A percentile compares a stretch with the other conserved stretches of the same genome.
Conservation (phyloP, 2,888 invertebrate genomes). For the Hesperia comma region DNA sequence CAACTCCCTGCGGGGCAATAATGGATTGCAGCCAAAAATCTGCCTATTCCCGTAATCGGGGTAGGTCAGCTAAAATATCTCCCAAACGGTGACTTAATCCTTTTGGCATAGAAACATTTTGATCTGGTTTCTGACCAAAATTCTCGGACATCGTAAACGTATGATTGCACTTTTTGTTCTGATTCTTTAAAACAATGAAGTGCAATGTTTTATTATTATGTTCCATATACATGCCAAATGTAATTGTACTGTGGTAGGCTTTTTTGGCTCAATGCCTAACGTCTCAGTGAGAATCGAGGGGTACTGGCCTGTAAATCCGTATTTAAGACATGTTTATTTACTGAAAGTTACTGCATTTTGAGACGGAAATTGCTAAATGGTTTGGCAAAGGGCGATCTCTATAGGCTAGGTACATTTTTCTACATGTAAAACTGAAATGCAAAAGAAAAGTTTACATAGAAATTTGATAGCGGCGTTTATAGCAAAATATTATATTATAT, state of each 20-base stretch:
- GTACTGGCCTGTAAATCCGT: constrained; percentile 27
- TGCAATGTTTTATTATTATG: constrained; percentile 35
- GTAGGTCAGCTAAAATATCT: neutral
- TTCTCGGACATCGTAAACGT: constrained; percentile 19
- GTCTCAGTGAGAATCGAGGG: constrained; percentile 19
- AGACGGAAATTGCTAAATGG: constrained; percentile 11
- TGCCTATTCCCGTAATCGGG: neutral
- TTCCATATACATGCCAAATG: constrained; percentile 26
- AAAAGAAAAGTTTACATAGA: neutral
- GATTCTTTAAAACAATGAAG: constrained; percentile 29
- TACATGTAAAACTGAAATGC: neutral
- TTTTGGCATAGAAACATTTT: neutral
- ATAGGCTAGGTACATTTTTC: neutral
- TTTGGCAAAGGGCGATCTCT: constrained; percentile 7
- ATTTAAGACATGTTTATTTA: constrained; percentile 32
- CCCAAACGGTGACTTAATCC: neutral
- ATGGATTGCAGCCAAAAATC: neutral
- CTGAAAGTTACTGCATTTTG: constrained; percentile 6
- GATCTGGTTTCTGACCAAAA: neutral
- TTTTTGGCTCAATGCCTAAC: constrained; percentile 32
- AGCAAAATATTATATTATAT: too few relatives aligned
- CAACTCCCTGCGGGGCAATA: neutral
- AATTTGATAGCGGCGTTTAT: neutral
- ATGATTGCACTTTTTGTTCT: constrained; percentile 28
- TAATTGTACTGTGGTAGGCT: constrained; percentile 31